Evolutionary conservation across 2,888 invertebrate genomes (phyloP), one percentile per base, ranked within the genome.

Genomic region (Pachymerium ferrugineum): DNA sequence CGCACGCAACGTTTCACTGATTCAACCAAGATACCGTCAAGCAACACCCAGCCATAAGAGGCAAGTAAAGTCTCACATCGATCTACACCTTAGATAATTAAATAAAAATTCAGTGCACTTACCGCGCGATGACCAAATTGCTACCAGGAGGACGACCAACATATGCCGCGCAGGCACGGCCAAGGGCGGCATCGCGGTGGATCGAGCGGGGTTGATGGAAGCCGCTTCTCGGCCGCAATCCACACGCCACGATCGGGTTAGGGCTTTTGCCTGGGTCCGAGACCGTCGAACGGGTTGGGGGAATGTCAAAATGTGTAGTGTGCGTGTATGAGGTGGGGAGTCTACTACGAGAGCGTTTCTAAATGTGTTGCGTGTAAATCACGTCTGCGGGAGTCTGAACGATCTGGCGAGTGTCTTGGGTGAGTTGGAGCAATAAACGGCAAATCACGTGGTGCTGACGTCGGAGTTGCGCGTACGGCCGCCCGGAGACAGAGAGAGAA

Each of bases 371-470:
- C 54, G 72, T 54, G 72, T 72, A 72, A 72, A 72, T 72, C 72
- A 72, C 72, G 72, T 72, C 72, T 72, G 47, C 25, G 71, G 31
- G 71, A 54, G 54, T 31, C 47, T 72, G 72, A 72, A 72, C 72
- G 72, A 72, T 72, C 72, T 72, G 72, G 31, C 72, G 72, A 72
- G 72, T 47, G 47, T 54, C 72, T 42, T 29, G 72, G 47, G 72
- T 54, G 72, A 72, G 72, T 72, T 72, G 47, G 19, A 54, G 54
- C 72, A 72, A 72, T 72, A 72, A 72, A 72, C 72, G 72, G 47
- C 72, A 28, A 54, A 72, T 72, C 72, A 72, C 72, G 72, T 72
- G 72, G 72, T 47, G 47, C 54, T 72, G 72, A 72, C 72, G 72
- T 72, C 47, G 54, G 42, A 71, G 69, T 62, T 33, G 70, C 33